These are phyloP conservation scores for Trachurus trachurus DNA, from an alignment of 2,797 vertebrate genomes.

Conservation along the genomic window DNA sequence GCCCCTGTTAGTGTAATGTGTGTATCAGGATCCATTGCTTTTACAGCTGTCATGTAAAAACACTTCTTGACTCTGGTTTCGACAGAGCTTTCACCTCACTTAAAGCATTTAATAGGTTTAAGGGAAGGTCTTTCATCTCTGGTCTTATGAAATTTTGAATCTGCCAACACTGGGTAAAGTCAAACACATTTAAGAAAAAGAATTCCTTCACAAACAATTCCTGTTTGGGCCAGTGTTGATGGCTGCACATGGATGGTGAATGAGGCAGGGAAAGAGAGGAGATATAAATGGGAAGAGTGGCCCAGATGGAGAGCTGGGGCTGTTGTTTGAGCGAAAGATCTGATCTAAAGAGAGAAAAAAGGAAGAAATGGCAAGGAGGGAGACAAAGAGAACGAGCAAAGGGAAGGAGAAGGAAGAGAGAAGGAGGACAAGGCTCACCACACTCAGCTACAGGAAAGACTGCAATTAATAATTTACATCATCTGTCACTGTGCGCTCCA, in stretches of 20 bases:
- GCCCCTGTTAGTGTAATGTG: no score
- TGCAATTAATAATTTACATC: conserved; percentile 90
- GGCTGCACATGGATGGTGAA: background rate
- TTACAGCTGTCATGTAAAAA: no score
- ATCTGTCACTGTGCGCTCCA: conserved; percentile 89
- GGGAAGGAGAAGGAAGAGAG: conserved; percentile 48
- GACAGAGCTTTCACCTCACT: background rate
- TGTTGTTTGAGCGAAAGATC: conserved; percentile 20
- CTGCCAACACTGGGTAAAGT: background rate
- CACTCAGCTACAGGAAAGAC: conserved; percentile 87
- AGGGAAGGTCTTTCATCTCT: background rate
- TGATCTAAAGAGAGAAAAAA: conserved; percentile 33
- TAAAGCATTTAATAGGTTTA: background rate
- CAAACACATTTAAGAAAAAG: background rate
- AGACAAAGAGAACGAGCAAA: conserved; percentile 70
- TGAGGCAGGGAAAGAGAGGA: background rate
- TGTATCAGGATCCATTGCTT: background rate
- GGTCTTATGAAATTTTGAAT: background rate
- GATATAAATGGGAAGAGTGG: background rate
- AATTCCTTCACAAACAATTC: background rate
- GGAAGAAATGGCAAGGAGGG: conserved; percentile 14
- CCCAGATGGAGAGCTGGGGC: conserved; percentile 17
- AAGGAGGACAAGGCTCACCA: conserved; percentile 78
- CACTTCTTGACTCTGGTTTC: background rate
- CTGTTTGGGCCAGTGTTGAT: background rate